Evolutionary conservation across 2,888 invertebrate genomes (phyloP).

Genomic region (Tanaodytes sp.): DNA sequence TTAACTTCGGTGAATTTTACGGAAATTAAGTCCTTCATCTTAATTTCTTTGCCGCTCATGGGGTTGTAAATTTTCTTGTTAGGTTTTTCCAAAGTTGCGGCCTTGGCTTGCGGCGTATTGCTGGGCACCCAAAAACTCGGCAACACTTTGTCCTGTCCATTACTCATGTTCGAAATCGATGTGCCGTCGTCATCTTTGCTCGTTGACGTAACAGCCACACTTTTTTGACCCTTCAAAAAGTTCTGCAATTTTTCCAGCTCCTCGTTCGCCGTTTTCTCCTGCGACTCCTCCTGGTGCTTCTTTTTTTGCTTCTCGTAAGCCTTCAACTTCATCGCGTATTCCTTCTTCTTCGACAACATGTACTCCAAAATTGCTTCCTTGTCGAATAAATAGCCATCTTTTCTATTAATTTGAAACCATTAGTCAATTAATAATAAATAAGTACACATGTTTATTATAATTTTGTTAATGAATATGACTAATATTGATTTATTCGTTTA

Average conservation of each 20-base stretch:
- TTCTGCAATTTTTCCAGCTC: slow-evolving; percentile 83
- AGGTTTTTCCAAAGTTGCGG: slow-evolving; percentile 81
- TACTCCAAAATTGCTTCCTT: slow-evolving; percentile 97
- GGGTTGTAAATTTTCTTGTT: slow-evolving; percentile 86
- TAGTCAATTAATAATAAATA: too few species aligned
- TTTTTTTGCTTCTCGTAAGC: slow-evolving; percentile 92
- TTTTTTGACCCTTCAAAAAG: slow-evolving; percentile 88
- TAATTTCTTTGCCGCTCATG: slow-evolving; percentile 87
- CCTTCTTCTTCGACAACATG: slow-evolving; percentile 93
- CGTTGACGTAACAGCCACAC: slow-evolving; percentile 75
- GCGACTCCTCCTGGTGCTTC: slow-evolving; percentile 79
- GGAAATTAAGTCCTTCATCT: slow-evolving; percentile 92
- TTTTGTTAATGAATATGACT: too few species aligned
- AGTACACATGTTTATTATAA: too few species aligned
- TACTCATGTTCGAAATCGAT: slow-evolving; percentile 86
- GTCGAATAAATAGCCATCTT: slow-evolving; percentile 95
- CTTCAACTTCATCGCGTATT: slow-evolving; percentile 89
- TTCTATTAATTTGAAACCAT: too few species aligned
- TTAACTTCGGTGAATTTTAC: slow-evolving; percentile 94
- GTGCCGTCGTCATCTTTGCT: slow-evolving; percentile 34
- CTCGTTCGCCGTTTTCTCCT: slow-evolving; percentile 82
- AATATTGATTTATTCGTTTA: too few species aligned
- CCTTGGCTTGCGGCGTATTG: slow-evolving; percentile 89
- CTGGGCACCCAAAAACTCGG: slow-evolving; percentile 99
- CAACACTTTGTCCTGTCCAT: slow-evolving; percentile 84